phyloP scores from a whole-genome alignment of 1,140 invertebrate genomes.

The Drosophila baimaii region DNA sequence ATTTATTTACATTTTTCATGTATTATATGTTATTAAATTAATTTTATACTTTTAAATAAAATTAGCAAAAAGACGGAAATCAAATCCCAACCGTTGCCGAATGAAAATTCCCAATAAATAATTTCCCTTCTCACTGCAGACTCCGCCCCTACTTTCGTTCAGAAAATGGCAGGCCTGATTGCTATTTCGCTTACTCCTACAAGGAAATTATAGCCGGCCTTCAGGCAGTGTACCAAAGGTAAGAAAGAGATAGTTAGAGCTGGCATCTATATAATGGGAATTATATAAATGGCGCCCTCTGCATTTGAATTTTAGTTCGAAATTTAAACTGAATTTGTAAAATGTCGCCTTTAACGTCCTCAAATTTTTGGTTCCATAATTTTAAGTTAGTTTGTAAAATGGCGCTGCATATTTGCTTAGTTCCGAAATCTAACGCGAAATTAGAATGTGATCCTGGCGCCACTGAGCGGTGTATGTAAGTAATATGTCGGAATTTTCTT shows the following conservation, averaged over 20 bases:
- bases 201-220: not conserved
- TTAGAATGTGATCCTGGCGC: not conserved
- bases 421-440: not conserved
- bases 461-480: too few relatives aligned
- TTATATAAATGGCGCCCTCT: not conserved
- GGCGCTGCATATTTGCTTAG: not conserved
- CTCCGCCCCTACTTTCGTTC: constrained; percentile 57
- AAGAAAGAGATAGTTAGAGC: constrained; percentile 25
- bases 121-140: not conserved
- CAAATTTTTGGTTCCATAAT: not conserved
- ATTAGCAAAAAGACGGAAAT: not conserved
- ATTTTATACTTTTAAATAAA: not conserved
- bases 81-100: too few relatives aligned
- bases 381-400: not conserved
- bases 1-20: not conserved
- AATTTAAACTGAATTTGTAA: not conserved
- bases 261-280: not conserved
- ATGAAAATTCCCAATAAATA: not conserved
- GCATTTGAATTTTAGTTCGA: not conserved
- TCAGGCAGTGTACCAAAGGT: not conserved
- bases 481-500: too few relatives aligned
- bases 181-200: constrained; percentile 23
- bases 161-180: constrained; percentile 51
- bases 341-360: not conserved
- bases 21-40: not conserved